These are phyloP conservation scores for Xenus cinereus DNA, from an alignment of 2,113 vertebrate species.

Conservation along the genomic window DNA sequence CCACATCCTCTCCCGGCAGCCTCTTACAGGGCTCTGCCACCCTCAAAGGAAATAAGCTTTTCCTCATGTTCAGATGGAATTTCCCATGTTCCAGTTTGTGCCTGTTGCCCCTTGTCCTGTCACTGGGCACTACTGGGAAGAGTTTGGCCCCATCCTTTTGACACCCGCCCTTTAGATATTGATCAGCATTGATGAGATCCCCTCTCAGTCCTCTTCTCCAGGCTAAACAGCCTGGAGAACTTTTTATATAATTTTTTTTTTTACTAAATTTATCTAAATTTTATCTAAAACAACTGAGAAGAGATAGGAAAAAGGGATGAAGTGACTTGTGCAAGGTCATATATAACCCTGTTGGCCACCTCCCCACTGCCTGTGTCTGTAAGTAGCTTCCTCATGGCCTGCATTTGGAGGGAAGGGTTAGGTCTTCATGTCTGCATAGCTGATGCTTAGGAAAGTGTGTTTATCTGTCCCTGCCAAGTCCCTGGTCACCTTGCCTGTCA, in stretches of 20 bases:
- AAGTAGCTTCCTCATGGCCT: accelerated
- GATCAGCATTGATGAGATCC: not conserved
- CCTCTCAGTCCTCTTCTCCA: not conserved
- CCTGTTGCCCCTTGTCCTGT: not conserved
- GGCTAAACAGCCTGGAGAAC: not conserved
- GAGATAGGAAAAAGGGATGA: not conserved
- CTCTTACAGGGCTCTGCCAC: not conserved
- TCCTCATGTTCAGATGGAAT: not conserved
- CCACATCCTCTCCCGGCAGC: not conserved
- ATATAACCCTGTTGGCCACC: no score
- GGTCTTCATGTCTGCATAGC: not conserved
- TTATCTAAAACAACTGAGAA: not conserved
- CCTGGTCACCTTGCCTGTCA: not conserved
- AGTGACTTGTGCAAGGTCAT: not conserved
- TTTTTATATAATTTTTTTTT: not conserved
- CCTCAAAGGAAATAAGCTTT: not conserved
- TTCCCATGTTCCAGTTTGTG: not conserved
- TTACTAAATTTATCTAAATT: not conserved
- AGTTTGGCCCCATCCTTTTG: not conserved
- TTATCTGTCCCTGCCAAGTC: not conserved
- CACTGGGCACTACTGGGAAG: not conserved
- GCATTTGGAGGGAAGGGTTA: not conserved
- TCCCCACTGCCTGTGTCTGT: not conserved
- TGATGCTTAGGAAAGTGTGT: not conserved
- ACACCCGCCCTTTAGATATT: not conserved